These are phyloP conservation scores for Lepisosteus osseus DNA, from an alignment of 2,113 vertebrate genomes.

Conservation along the genomic window DNA sequence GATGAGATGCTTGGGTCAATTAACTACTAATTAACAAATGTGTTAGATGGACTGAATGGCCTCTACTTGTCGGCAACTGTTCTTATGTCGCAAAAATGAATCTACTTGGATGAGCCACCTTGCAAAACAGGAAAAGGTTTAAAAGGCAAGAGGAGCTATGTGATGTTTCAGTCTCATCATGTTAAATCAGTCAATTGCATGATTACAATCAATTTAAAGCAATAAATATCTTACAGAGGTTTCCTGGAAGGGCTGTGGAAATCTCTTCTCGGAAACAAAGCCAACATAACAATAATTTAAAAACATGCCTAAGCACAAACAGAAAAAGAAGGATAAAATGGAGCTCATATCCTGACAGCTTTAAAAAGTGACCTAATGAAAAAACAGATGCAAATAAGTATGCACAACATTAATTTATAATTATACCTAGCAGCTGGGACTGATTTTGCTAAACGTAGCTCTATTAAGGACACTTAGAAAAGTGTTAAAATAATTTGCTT, in stretches of 20 bases:
- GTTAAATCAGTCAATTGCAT: slow-evolving; percentile 30
- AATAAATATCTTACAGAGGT: neutral
- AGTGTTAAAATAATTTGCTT: slow-evolving; percentile 44
- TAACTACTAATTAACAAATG: no score
- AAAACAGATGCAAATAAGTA: slow-evolving; percentile 9
- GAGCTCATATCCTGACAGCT: neutral
- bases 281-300: neutral
- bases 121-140: slow-evolving; percentile 13
- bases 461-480: slow-evolving; percentile 42
- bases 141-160: neutral
- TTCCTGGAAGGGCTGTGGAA: neutral
- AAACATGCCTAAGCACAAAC: neutral
- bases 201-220: slow-evolving; percentile 8
- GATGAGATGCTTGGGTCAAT: no score
- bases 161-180: slow-evolving; percentile 11
- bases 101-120: neutral
- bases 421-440: slow-evolving; percentile 32
- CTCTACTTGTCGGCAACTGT: no score
- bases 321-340: slow-evolving; percentile 17
- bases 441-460: slow-evolving; percentile 36
- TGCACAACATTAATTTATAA: slow-evolving; percentile 17
- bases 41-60: no score
- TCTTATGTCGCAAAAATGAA: slow-evolving; percentile 6
- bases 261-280: slow-evolving; percentile 10
- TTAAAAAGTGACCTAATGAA: slow-evolving; percentile 13